These are phyloP conservation scores for Atopsyche davidsoni DNA, from an alignment of 1,140 invertebrate genomes.

Conservation along the genomic window DNA sequence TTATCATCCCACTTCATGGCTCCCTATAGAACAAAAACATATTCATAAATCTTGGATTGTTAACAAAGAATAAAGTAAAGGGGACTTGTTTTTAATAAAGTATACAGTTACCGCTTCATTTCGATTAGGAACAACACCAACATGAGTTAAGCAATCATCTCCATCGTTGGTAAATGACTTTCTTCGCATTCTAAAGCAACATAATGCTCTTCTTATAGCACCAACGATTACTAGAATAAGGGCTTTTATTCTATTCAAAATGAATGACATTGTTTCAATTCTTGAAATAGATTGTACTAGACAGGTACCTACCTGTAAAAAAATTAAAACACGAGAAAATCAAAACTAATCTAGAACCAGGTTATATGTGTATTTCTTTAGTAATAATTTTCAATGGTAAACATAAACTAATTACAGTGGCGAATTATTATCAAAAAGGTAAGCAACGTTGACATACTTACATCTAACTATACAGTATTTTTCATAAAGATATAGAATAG, in stretches of 20 bases:
- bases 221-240: slow-evolving; percentile 22
- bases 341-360: too few species aligned
- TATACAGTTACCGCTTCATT: slow-evolving; percentile 17
- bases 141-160: slow-evolving; percentile 27
- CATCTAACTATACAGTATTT: too few species aligned
- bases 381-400: too few species aligned
- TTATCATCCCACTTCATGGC: slow-evolving; percentile 23
- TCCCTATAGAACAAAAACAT: slow-evolving; percentile 2
- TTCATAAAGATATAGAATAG: too few species aligned
- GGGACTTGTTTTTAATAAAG: too few species aligned
- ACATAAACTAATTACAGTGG: too few species aligned
- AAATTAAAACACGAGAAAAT: too few species aligned
- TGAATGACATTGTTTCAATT: slow-evolving; percentile 26
- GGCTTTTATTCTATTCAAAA: slow-evolving; percentile 24
- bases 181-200: slow-evolving; percentile 27
- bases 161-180: slow-evolving; percentile 21
- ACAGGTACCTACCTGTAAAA: too few species aligned
- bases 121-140: slow-evolving; percentile 23
- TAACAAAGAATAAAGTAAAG: not conserved
- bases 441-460: too few species aligned
- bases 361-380: too few species aligned
- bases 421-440: too few species aligned
- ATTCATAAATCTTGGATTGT: not conserved
- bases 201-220: slow-evolving; percentile 24
- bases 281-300: too few species aligned